Percentiles rank a stretch among this genome's conserved stretches.
Conservation (phyloP, 1,140 invertebrate species). For the Zelostemma sp. region DNA sequence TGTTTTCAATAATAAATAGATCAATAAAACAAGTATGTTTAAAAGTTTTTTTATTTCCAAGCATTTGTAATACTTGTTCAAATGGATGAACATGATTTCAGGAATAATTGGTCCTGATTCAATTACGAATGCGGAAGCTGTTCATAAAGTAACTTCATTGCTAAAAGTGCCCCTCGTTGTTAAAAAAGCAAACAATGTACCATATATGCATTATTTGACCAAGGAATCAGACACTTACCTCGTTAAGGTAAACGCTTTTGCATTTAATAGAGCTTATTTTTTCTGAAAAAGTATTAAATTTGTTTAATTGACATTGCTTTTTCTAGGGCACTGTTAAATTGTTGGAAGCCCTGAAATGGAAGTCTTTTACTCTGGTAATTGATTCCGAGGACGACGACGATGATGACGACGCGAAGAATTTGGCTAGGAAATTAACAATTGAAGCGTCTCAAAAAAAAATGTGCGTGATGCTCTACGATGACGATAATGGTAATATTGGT, state of each 20-base stretch:
- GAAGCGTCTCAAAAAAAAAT: slow-evolving; percentile 54
- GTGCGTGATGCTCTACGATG: slow-evolving; percentile 61
- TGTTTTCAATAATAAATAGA: too few species aligned
- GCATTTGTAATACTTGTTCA: too few species aligned
- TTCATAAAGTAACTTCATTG: slow-evolving; percentile 65
- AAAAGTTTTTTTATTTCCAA: too few species aligned
- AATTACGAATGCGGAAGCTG: slow-evolving; percentile 56
- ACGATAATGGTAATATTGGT: slow-evolving; percentile 44
- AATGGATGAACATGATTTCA: slow-evolving; percentile 38
- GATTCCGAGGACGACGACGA: slow-evolving; percentile 43
- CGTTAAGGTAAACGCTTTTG: slow-evolving; percentile 53
- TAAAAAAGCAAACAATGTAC: slow-evolving; percentile 55
- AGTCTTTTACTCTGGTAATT: slow-evolving; percentile 59
- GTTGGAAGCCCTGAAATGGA: slow-evolving; percentile 59
- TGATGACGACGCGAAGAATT: slow-evolving; percentile 59
- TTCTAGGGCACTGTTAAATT: slow-evolving; percentile 54
- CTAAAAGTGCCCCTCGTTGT: slow-evolving; percentile 66
- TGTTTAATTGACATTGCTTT: neutral
- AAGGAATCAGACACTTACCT: slow-evolving; percentile 61
- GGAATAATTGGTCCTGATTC: slow-evolving; percentile 67
- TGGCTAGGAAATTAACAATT: slow-evolving; percentile 60
- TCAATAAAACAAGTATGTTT: too few species aligned
- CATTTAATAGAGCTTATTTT: slow-evolving; percentile 23
- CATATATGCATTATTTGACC: slow-evolving; percentile 58
- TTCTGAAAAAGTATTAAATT: slow-evolving; percentile 8